Evolutionary conservation across 1,140 invertebrate genomes (phyloP), one percentile per base, ranked within the genome.

Genomic region (Homalodisca vitripennis): DNA sequence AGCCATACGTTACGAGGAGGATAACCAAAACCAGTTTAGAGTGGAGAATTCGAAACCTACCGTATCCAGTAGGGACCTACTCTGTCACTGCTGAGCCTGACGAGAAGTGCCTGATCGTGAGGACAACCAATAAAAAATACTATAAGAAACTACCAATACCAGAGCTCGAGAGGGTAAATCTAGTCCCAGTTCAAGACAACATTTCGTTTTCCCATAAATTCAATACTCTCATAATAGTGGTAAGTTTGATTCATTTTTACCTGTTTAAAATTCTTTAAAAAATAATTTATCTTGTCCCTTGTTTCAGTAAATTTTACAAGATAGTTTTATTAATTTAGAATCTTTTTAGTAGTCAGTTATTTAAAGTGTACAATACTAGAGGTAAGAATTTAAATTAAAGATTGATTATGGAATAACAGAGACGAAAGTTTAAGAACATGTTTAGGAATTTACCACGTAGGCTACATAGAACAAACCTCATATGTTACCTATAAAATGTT

Each of bases 101-200:
- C 14, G 84, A 88, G 74, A 85, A 83, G 46, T 84, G 82, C 65
- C 85, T 92, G 51, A 80, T 86, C 27, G 83, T 93, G 3, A 81
- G 87, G 68, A 93, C 91, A 20, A 85, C 79, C 26, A 92, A 93
- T 77, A 92, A 91, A 74, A 93, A 92, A 72, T 93, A 92, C 78
- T 93, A 84, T 75, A 93, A 92, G 75, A 89, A 87, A 74, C 79
- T 93, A n/a, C 73, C 75, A 24, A 78, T 92, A 53, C 89, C 88
- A 62, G 91, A 92, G 77, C 79, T 92, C 32, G 83, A 87, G 70
- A 83, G 90, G 74, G 82, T 87, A n/a, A 83, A 84, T 24, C 68
- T 91, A 27, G 75, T 78, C 24, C 82, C 87, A 32, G 80, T 85
- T 62, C 88, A 91, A 76, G 80, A 83, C 2, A 84, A 85, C 73